Evolutionary conservation across 2,888 invertebrate genomes (phyloP), one percentile per base, ranked within the genome.

Genomic region (Bellardia bayeri): DNA sequence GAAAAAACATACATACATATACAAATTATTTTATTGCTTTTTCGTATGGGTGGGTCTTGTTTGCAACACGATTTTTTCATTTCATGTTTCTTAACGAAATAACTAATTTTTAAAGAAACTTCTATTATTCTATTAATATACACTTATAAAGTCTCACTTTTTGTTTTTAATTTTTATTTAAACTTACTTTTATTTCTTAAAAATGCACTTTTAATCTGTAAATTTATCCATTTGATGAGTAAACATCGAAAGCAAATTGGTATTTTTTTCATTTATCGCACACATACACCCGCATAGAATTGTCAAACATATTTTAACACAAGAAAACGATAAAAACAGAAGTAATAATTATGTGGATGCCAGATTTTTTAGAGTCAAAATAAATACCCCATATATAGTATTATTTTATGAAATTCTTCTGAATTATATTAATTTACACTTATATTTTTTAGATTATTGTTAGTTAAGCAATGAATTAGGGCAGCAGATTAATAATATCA

Each of bases 41-140:
- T 84, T 83, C 45, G 23, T 58, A 58, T 88, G 89, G 89, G 89
- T 89, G 89, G 89, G 89, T 89, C 89, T 88, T 9, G 66, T 64
- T 82, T 74, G 61, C 69, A 58, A 72, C 42, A 78, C 3, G 56
- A 45, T 58, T 54, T 83, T 83, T 71, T n/a, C 9, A 58, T 37
- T 66, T 49, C 8, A 68, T 54, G 3, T 63, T 78, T 71, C 63
- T 30, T 5, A 37, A 0, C 11, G 13, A 4, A 69, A 49, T n/a
- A 37, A 16, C 1, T 2, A 45, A 8, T 5, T 23, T 63, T 40
- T 58, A 23, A 11, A 30, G 11, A 49, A 33, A 30, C 9, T 13
- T 16, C 23, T 37, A 37, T 37, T 33, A 40, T 54, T 54, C 14
- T 16, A 9, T 49, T 5, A n/a, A 30, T 40, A 2, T 14, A 1